Evolutionary conservation across 2,113 vertebrate species (phyloP).

Genomic region (Rattus norvegicus): DNA sequence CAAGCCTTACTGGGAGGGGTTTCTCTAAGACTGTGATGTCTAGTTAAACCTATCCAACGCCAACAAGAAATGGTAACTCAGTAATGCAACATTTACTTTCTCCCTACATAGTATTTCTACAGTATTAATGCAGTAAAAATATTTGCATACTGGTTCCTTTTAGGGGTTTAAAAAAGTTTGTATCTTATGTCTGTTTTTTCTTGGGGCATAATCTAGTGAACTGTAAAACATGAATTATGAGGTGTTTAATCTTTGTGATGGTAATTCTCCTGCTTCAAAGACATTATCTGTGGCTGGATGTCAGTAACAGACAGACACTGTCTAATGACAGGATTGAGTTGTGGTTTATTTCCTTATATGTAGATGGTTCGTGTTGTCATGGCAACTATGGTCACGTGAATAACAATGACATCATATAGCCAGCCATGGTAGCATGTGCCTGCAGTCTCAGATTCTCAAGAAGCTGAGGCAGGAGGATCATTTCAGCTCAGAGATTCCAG

Average conservation of each 20-base stretch:
- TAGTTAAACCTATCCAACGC: not conserved
- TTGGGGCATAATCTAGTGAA: not conserved
- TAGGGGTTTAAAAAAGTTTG: slow-evolving; percentile 18
- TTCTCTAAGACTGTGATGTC: not conserved
- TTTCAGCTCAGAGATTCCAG: not conserved
- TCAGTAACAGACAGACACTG: not conserved
- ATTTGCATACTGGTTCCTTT: not conserved
- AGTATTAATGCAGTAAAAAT: not conserved
- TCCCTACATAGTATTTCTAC: slow-evolving; percentile 6
- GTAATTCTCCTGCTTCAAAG: slow-evolving; percentile 34
- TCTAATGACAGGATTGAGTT: slow-evolving; percentile 12
- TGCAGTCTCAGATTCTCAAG: not conserved
- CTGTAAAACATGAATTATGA: slow-evolving; percentile 44
- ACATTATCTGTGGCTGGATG: not conserved
- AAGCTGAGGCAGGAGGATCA: not conserved
- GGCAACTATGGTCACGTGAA: not conserved
- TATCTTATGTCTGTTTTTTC: not conserved
- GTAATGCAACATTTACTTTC: not conserved
- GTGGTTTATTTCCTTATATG: not conserved
- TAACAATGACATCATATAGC: not conserved
- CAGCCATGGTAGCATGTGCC: not conserved
- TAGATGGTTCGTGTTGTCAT: not conserved
- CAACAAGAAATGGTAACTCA: slow-evolving; percentile 15
- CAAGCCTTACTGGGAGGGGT: not conserved
- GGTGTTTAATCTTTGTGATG: not conserved